Conservation (phyloP, 2,888 invertebrate genomes). For the Gymnosoma rotundatum region DNA sequence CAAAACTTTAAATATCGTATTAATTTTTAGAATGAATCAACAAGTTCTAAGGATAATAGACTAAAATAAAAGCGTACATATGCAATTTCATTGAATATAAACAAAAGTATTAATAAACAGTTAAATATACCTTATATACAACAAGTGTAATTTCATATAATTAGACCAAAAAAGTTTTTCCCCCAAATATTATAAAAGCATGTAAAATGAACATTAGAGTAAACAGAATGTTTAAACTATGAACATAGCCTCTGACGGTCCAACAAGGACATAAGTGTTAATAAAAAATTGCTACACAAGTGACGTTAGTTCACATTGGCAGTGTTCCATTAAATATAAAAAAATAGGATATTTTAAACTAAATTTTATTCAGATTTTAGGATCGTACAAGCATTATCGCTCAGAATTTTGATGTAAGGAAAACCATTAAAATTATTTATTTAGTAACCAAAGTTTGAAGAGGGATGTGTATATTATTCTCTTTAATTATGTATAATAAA, state of each 20-base stretch:
- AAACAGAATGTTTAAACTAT: neutral
- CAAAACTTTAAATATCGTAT: neutral
- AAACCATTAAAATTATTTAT: too few species aligned
- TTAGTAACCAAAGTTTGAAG: too few species aligned
- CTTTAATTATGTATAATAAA: too few species aligned
- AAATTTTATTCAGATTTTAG: too few species aligned
- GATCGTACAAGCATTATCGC: too few species aligned
- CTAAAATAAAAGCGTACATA: constrained; percentile 36
- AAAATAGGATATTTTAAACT: too few species aligned
- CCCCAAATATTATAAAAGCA: constrained; percentile 4
- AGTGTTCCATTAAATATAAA: too few species aligned
- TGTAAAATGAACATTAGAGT: neutral
- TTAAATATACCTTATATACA: neutral
- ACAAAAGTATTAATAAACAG: neutral
- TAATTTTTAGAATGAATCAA: constrained; percentile 21
- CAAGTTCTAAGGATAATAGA: constrained; percentile 32
- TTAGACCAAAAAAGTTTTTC: neutral
- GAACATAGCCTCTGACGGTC: constrained; percentile 4
- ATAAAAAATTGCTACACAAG: neutral
- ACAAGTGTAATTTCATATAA: neutral
- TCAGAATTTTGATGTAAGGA: too few species aligned
- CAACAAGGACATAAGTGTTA: constrained; percentile 2
- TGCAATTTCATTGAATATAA: constrained; percentile 9
- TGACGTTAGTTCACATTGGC: too few species aligned
- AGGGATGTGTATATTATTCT: too few species aligned